These are phyloP conservation scores for Megalops atlanticus DNA, from an alignment of 2,113 vertebrate genomes.

Conservation along the genomic window DNA sequence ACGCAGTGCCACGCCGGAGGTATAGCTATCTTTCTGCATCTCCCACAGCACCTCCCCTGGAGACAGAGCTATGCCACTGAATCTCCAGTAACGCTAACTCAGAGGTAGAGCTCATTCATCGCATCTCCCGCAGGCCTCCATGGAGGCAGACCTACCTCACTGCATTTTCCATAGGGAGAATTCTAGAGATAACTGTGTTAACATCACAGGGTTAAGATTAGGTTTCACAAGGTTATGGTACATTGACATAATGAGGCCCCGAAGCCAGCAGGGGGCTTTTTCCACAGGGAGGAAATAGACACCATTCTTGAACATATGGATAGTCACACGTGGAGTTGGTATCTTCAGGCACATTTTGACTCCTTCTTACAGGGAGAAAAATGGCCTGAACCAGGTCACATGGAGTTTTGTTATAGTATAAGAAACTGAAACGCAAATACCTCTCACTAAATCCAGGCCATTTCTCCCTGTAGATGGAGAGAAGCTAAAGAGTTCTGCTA, in stretches of 20 bases:
- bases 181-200: no score
- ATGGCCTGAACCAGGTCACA: background rate
- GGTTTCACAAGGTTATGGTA: no score
- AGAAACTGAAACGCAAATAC: background rate
- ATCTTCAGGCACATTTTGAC: background rate
- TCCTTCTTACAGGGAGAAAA: background rate
- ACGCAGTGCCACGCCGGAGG: conserved; percentile 88
- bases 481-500: conserved; percentile 25
- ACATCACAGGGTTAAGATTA: no score
- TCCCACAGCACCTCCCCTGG: background rate
- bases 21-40: conserved; percentile 49
- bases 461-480: background rate
- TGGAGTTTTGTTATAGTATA: background rate
- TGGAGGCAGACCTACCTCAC: background rate
- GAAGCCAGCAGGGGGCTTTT: no score
- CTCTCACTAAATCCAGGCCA: background rate
- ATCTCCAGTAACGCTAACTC: background rate
- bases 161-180: background rate
- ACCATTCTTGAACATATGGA: background rate
- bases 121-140: no score
- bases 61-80: background rate
- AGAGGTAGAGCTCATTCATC: background rate
- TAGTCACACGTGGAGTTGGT: background rate
- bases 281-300: no score
- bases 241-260: no score